Conservation (phyloP, 2,888 invertebrate species). For the Drosophila greeni region DNA sequence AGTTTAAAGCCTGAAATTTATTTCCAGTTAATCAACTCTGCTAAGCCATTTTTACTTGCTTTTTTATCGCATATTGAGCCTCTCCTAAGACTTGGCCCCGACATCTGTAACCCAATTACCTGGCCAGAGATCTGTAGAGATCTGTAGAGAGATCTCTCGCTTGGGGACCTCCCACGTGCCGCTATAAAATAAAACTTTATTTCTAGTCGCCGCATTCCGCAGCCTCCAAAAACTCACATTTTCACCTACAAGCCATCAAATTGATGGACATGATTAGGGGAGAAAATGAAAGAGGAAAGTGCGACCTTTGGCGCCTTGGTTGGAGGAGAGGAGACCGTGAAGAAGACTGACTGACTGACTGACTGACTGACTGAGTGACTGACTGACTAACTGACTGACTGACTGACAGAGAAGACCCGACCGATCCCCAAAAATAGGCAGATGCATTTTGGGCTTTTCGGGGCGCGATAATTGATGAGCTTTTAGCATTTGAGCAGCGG, state of each 20-base stretch:
- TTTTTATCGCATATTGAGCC: slow-evolving; percentile 20
- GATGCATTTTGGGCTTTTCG: slow-evolving; percentile 52
- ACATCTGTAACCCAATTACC: slow-evolving; percentile 36
- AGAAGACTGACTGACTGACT: slow-evolving; percentile 21
- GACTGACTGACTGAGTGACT: too few species aligned
- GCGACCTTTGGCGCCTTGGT: slow-evolving; percentile 67
- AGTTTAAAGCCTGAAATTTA: background rate
- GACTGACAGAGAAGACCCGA: slow-evolving; percentile 21
- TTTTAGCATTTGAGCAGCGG: slow-evolving; percentile 68
- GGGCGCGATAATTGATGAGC: slow-evolving; percentile 71
- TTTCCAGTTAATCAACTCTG: slow-evolving; percentile 7
- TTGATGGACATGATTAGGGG: slow-evolving; percentile 74
- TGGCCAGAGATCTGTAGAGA: background rate
- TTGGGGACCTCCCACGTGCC: slow-evolving; percentile 36
- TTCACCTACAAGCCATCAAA: slow-evolving; percentile 59
- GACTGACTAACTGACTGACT: slow-evolving; percentile 24
- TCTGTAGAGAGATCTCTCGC: slow-evolving; percentile 19
- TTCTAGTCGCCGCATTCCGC: slow-evolving; percentile 23
- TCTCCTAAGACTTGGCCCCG: slow-evolving; percentile 17
- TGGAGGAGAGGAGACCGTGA: slow-evolving; percentile 4
- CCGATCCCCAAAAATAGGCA: slow-evolving; percentile 48
- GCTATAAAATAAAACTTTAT: slow-evolving; percentile 31
- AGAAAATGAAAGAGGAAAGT: slow-evolving; percentile 61
- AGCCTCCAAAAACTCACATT: slow-evolving; percentile 21
- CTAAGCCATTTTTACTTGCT: slow-evolving; percentile 7